Conservation (phyloP, 2,113 vertebrate species). For the Myodes glareolus region DNA sequence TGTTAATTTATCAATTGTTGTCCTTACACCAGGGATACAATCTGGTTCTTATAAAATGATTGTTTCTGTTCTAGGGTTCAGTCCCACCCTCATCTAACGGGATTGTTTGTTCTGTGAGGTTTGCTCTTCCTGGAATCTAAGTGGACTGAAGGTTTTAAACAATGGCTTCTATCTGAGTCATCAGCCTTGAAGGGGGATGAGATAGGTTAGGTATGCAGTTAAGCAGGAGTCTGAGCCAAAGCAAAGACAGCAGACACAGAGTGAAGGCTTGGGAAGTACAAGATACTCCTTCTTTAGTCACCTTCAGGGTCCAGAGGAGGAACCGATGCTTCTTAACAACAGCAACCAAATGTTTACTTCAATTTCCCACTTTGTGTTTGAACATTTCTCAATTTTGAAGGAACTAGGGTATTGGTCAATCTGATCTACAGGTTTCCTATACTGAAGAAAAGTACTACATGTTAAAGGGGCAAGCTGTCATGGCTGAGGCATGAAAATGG, state of each 20-base stretch:
- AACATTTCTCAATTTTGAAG: background rate
- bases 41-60: background rate
- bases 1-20: background rate
- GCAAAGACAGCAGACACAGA: background rate
- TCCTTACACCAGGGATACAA: background rate
- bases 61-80: background rate
- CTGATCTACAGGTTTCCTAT: no score
- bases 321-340: background rate
- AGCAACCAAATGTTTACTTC: background rate
- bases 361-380: no score
- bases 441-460: background rate
- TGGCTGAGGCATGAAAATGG: background rate
- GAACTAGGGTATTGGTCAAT: background rate
- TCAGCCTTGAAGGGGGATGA: background rate
- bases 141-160: background rate
- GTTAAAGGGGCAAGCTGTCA: background rate
- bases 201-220: background rate
- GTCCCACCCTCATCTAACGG: no score
- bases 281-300: background rate
- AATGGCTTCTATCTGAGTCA: background rate
- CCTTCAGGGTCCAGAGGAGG: background rate
- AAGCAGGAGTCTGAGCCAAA: background rate
- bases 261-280: no score
- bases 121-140: background rate
- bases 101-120: background rate